Evolutionary conservation across 1,140 invertebrate species (phyloP), one percentile per base, ranked within the genome.

Genomic region (Nymphalis io): DNA sequence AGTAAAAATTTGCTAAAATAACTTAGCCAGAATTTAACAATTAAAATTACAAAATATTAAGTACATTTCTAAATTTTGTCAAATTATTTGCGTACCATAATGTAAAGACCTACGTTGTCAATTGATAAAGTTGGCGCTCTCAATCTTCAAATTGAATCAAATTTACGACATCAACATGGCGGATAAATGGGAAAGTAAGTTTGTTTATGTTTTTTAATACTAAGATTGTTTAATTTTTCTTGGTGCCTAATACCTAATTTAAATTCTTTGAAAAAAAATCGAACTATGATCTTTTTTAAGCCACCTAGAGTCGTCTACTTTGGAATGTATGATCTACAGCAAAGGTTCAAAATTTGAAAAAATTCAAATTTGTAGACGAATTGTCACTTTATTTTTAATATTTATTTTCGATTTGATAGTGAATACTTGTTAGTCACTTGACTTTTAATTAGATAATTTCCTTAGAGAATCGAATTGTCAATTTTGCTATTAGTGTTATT

Each of bases 131-230:
- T 89, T 91, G 88, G 88, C 89, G 88, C 87, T 89, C 78, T 87
- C 83, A 70, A 70, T 85, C 82, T 88, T 89, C 81, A 86, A 89
- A 86, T 85, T 80, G 76, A 85, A 85, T 85, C 83, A 84, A 87
- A 87, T 87, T 82, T 84, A 86, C 84, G 82, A 93, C 90, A 92
- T 93, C 93, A 95, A 95, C 92, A 95, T 95, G 95, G 95, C 95
- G 93, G 94, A 95, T 93, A 92, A 93, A 93, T 93, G 94, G 93
- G 94, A 95, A 95, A 95, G 94, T 95, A 93, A 95, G 94, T 95
- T 87, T 85, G 80, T 88, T 91, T 90, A 84, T 73, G 60, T 76
- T 79, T 70, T 60, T 68, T 40, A 74, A 63, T 69, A 74, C 53
- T 71, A 72, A 57, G 74, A 64, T 62, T 16, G 15, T 23, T 27